Evolutionary conservation across 92 coral and sea anemone genomes (phyloP).

Genomic region (Micromussa lordhowensis): DNA sequence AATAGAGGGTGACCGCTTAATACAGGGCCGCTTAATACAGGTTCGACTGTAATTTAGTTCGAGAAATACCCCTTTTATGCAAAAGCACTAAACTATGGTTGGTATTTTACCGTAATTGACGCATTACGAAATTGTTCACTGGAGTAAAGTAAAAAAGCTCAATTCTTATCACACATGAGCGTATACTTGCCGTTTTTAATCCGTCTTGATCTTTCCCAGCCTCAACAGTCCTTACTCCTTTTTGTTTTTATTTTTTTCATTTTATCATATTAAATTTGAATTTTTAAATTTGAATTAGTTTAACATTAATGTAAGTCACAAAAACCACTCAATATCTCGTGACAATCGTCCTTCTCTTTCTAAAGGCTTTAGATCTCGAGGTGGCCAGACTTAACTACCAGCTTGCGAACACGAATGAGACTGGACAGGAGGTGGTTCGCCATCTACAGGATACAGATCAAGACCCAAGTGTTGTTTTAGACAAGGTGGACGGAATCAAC

Average conservation of each 20-base stretch:
- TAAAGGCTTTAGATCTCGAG: conserved; percentile 69
- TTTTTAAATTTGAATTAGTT: no score
- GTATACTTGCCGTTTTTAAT: neutral
- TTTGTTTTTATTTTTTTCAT: neutral
- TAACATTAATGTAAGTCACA: no score
- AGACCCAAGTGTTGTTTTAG: conserved; percentile 66
- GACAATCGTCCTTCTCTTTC: neutral
- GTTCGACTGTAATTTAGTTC: no score
- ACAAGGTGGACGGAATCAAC: conserved; percentile 74
- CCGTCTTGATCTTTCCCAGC: neutral
- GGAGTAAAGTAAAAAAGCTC: no score
- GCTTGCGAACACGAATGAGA: conserved; percentile 73
- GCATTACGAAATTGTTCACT: no score
- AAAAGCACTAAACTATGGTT: no score
- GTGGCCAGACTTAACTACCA: conserved; percentile 63
- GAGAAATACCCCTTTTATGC: no score
- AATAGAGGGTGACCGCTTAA: no score
- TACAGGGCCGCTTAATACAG: no score
- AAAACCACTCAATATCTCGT: neutral
- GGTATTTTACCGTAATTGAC: no score
- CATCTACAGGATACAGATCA: conserved; percentile 80
- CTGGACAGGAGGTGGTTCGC: conserved; percentile 77
- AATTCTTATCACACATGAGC: neutral
- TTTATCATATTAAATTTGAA: no score
- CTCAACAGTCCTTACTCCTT: neutral